Evolutionary conservation across 2,888 invertebrate species (phyloP).

Genomic region (Cryptocheilus praepositus): DNA sequence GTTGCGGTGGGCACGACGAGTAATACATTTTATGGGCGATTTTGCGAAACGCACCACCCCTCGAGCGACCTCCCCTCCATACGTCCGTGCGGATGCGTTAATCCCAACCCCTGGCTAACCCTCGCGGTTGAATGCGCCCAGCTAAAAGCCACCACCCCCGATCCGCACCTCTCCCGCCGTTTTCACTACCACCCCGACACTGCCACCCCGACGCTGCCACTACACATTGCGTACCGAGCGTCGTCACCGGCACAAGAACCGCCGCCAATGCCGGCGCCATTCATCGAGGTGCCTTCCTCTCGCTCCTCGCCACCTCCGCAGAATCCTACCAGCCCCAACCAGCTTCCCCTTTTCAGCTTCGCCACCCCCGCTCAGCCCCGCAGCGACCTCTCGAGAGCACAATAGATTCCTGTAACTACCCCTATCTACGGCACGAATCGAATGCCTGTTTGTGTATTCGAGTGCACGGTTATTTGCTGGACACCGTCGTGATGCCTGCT

Average conservation of each 20-base stretch:
- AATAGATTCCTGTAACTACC: constrained; percentile 69
- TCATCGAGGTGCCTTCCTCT: constrained; percentile 51
- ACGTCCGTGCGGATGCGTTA: constrained; percentile 55
- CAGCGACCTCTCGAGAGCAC: constrained; percentile 58
- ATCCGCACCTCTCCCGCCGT: constrained; percentile 10
- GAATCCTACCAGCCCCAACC: constrained; percentile 1
- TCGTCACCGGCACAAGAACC: constrained; percentile 24
- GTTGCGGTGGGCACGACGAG: constrained; percentile 23
- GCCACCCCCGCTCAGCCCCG: constrained; percentile 19
- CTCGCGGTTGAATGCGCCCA: constrained; percentile 61
- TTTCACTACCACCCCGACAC: constrained; percentile 4
- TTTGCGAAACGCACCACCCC: constrained; percentile 51
- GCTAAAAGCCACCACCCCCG: constrained; percentile 57
- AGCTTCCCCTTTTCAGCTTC: constrained; percentile 21
- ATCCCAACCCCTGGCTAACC: constrained; percentile 55
- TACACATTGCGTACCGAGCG: background rate
- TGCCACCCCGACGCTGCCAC: constrained; percentile 6
- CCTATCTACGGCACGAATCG: constrained; percentile 65
- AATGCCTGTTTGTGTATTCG: constrained; percentile 68
- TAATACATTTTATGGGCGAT: constrained; percentile 61
- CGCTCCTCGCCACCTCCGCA: constrained; percentile 17
- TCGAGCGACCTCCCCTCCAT: constrained; percentile 25
- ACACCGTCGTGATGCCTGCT: constrained; percentile 43
- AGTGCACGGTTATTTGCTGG: constrained; percentile 67
- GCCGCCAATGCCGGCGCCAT: constrained; percentile 50